These are phyloP conservation scores for Arion vulgaris DNA, from an alignment of 1,140 invertebrate genomes.

Conservation along the genomic window DNA sequence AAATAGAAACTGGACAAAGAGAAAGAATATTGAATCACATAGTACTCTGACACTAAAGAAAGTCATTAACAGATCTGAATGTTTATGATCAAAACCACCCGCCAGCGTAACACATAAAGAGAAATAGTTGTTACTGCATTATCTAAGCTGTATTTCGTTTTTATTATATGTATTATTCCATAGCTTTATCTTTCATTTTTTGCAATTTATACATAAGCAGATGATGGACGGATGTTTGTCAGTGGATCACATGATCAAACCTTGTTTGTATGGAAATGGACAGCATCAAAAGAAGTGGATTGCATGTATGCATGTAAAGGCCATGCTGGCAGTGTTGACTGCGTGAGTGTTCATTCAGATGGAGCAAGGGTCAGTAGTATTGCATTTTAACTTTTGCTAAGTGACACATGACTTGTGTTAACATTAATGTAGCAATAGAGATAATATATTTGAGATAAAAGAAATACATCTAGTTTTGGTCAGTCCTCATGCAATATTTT, in stretches of 20 bases:
- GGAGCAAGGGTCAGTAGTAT: conserved; percentile 71
- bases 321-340: conserved; percentile 90
- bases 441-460: no score
- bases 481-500: no score
- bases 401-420: no score
- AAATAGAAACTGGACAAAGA: no score
- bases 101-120: no score
- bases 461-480: no score
- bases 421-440: no score
- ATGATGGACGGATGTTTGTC: conserved; percentile 63
- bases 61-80: no score
- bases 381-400: no score
- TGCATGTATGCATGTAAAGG: conserved; percentile 87
- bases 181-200: not conserved
- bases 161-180: not conserved
- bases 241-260: conserved; percentile 94
- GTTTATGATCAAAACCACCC: no score
- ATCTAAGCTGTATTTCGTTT: not conserved
- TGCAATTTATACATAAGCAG: not conserved
- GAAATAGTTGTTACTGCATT: no score
- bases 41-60: not conserved
- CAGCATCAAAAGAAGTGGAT: conserved; percentile 81
- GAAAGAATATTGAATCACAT: no score
- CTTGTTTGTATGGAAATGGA: conserved; percentile 86
- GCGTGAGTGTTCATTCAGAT: conserved; percentile 82